These are phyloP conservation scores for Ataeniobius toweri DNA, from an alignment of 2,797 vertebrate species.

Conservation along the genomic window DNA sequence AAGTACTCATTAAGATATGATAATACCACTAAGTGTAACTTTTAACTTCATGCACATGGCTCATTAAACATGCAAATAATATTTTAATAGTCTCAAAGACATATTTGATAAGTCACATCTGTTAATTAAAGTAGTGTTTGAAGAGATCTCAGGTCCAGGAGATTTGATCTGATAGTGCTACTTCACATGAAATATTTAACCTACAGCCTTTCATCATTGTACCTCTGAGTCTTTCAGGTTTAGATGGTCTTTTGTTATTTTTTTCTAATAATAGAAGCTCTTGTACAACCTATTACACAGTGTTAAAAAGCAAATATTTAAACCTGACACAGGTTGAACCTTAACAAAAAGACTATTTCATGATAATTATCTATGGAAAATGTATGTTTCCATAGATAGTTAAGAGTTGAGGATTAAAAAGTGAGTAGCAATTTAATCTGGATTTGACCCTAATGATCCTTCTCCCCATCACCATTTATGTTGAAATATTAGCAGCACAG, in stretches of 20 bases:
- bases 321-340: constrained; percentile 23
- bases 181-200: constrained; percentile 42
- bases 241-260: constrained; percentile 11
- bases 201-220: constrained; percentile 11
- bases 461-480: constrained; percentile 48
- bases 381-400: constrained; percentile 69
- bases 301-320: constrained; percentile 34
- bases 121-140: constrained; percentile 54
- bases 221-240: constrained; percentile 24
- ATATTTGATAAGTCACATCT: constrained; percentile 52
- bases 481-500: constrained; percentile 74
- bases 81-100: constrained; percentile 48
- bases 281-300: background rate
- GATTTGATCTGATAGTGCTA: constrained; percentile 47
- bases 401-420: constrained; percentile 76
- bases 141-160: constrained; percentile 48
- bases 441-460: constrained; percentile 64
- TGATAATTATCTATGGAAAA: constrained; percentile 10
- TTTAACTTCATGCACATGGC: constrained; percentile 31
- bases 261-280: constrained; percentile 21
- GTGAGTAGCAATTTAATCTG: constrained; percentile 79
- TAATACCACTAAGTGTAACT: constrained; percentile 34
- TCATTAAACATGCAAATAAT: constrained; percentile 46
- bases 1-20: constrained; percentile 40
- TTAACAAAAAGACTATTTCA: constrained; percentile 27